Base-by-base conservation (phyloP, 53 echinoderm and acorn worm species). In the Paracentrotus lividus region DNA sequence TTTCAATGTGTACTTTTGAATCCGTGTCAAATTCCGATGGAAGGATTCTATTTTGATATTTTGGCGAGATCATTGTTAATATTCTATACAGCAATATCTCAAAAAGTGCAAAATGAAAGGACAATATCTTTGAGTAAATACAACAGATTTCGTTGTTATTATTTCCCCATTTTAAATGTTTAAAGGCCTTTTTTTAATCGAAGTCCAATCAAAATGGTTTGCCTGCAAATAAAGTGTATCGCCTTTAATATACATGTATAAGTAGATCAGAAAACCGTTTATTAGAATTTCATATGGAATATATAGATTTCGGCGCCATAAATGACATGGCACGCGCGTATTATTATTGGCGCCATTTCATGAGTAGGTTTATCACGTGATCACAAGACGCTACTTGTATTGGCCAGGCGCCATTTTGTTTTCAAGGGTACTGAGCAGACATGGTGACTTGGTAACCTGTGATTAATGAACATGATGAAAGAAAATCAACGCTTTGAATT, bases 1-100 rank as follows among this genome's bases (percentile, higher is more conserved):
- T 81, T 81, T 81, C 81, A 81, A 10, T n/a, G 49, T 81, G 81
- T 47, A 81, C 81, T 81, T 81, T 81, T 81, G 3, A 81, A 47
- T 14, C 81, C 16, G 49, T 81, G 81, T 81, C 81, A 81, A 26
- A 45, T 81, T 81, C 2, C 12, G 26, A 81, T 81, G 27, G 42
- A 81, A 47, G 47, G 81, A 78, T 78, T 78, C 0, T 78, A 45
- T 43, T 78, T 36, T 38, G 32, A 72, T 81, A 81, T 81, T 26
- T 47, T 47, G 45, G 81, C 23, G 6, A 81, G 81, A 81, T 49
- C 26, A 3, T 9, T 81, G 24, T 26, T 47, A n/a, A 81, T 81
- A 26, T 77, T 21, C 36, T 69, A 78, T 45, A 45, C n/a, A 8
- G 47, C 2, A 47, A 45, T 24, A 81, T 20, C 0, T 78, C 26